Conservation (phyloP, 2,888 invertebrate genomes). For the Ditylenchus weischeri region DNA sequence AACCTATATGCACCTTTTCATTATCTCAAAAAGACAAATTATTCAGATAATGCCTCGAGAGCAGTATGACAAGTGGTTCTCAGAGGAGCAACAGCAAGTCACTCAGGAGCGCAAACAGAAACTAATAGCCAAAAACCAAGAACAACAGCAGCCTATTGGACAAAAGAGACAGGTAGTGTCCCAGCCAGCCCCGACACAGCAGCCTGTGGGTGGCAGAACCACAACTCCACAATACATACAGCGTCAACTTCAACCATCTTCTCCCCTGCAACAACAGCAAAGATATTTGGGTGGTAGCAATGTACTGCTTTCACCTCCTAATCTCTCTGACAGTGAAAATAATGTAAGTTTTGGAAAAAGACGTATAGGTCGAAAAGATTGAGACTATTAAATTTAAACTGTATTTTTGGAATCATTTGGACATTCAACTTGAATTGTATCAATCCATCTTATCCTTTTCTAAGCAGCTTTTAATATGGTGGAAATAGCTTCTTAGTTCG, state of each 20-base stretch:
- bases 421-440: background rate
- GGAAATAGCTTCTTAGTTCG: too few species aligned
- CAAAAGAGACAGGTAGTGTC: conserved; percentile 13
- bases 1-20: background rate
- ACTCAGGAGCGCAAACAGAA: conserved; percentile 53
- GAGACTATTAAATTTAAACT: too few species aligned
- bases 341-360: conserved; percentile 64
- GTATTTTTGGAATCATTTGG: too few species aligned
- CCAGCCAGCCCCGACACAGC: background rate
- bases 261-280: conserved; percentile 9
- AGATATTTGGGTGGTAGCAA: background rate
- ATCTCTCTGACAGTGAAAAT: conserved; percentile 33
- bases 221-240: conserved; percentile 20
- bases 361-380: conserved; percentile 65
- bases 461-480: background rate
- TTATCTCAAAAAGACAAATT: conserved; percentile 7
- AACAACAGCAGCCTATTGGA: conserved; percentile 24
- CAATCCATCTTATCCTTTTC: conserved; percentile 52
- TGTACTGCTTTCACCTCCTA: conserved; percentile 30
- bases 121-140: conserved; percentile 35
- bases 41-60: conserved; percentile 53
- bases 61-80: conserved; percentile 58
- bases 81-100: conserved; percentile 59
- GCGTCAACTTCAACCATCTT: conserved; percentile 16
- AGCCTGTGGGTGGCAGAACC: background rate